These are phyloP conservation scores for Biston stratarius DNA, from an alignment of 2,888 invertebrate species.

Conservation along the genomic window DNA sequence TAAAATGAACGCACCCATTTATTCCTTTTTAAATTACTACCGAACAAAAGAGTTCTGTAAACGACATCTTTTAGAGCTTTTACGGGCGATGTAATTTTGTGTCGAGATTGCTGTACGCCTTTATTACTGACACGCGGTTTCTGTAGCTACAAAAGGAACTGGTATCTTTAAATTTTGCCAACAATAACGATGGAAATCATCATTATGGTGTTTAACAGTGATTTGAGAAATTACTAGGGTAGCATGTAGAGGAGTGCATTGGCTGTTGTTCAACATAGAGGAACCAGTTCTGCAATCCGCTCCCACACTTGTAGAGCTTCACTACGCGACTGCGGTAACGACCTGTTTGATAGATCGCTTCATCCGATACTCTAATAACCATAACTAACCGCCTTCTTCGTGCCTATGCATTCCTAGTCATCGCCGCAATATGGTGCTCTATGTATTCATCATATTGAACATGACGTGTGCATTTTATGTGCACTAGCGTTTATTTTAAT, in stretches of 20 bases:
- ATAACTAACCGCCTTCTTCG: slow-evolving; percentile 34
- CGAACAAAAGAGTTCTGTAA: slow-evolving; percentile 67
- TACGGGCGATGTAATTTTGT: slow-evolving; percentile 65
- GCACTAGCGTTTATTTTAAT: slow-evolving; percentile 13
- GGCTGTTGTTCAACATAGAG: slow-evolving; percentile 64
- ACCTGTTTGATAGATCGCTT: slow-evolving; percentile 76
- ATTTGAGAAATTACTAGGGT: slow-evolving; percentile 47
- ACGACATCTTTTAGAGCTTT: slow-evolving; percentile 68
- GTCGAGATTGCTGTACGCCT: slow-evolving; percentile 56
- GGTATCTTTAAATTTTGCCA: slow-evolving; percentile 30
- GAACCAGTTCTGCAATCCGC: slow-evolving; percentile 74
- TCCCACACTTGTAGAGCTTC: slow-evolving; percentile 83
- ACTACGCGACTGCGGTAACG: slow-evolving; percentile 72
- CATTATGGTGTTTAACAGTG: slow-evolving; percentile 43
- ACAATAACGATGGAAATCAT: slow-evolving; percentile 41
- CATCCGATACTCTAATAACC: slow-evolving; percentile 74
- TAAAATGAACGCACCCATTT: slow-evolving; percentile 59
- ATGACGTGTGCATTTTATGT: background rate
- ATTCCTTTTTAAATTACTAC: slow-evolving; percentile 62
- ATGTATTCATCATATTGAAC: slow-evolving; percentile 23
- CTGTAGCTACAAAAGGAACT: slow-evolving; percentile 59
- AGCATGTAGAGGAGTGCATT: slow-evolving; percentile 58
- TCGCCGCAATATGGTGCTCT: slow-evolving; percentile 49
- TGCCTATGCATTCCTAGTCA: slow-evolving; percentile 61
- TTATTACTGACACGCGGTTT: slow-evolving; percentile 62